A percentile compares a stretch with the other conserved stretches of the same genome.
phyloP scores from a whole-genome alignment of 2,113 vertebrate genomes.

The Limanda limanda region DNA sequence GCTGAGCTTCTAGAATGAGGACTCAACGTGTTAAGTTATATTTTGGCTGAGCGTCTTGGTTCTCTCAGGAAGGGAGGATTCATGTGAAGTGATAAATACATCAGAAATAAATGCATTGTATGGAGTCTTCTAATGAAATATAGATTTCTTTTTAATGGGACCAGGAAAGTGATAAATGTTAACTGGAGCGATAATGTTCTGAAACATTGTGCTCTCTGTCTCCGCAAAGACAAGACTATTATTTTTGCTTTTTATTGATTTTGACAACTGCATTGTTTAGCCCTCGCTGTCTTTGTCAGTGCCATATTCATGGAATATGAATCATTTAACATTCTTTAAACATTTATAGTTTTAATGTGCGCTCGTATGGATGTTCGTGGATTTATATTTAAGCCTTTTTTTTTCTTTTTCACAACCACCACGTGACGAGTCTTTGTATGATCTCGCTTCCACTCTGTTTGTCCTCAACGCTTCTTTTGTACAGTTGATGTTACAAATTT shows the following conservation, averaged over 20 bases:
- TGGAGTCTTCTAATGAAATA: background rate
- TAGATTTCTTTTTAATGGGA: constrained; percentile 28
- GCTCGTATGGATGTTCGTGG: constrained; percentile 5
- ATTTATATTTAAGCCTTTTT: constrained; percentile 26
- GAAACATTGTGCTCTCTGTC: background rate
- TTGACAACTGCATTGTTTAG: constrained; percentile 22
- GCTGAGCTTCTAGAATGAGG: too few species aligned
- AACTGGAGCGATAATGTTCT: background rate
- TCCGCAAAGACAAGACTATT: background rate
- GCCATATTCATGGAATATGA: constrained; percentile 44
- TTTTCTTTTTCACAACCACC: constrained; percentile 18
- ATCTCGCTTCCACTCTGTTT: constrained; percentile 6
- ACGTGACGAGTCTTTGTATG: background rate
- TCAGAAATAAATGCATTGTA: too few species aligned
- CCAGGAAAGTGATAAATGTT: constrained; percentile 23
- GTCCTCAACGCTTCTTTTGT: constrained; percentile 42
- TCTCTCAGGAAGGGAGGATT: too few species aligned
- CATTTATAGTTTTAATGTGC: constrained; percentile 12
- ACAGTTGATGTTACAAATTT: constrained; percentile 39
- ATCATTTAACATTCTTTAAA: constrained; percentile 37
- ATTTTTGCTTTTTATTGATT: background rate
- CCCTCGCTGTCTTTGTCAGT: constrained; percentile 19
- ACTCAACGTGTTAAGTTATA: too few species aligned
- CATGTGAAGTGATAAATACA: too few species aligned
- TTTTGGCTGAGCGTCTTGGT: too few species aligned